Evolutionary conservation across 2,113 vertebrate genomes (phyloP).

Genomic region (Axis porcinus): DNA sequence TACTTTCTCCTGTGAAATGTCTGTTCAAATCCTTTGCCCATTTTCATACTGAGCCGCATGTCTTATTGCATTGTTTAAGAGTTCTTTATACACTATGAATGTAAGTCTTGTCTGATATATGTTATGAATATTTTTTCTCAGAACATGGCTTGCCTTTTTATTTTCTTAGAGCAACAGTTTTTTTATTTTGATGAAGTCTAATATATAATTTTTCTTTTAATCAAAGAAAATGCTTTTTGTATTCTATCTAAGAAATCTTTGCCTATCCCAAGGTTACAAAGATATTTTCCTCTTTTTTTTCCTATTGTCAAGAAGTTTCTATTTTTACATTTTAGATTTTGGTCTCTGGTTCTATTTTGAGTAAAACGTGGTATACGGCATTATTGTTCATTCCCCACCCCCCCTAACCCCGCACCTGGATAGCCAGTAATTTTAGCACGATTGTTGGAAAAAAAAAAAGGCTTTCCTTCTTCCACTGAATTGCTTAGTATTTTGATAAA

Average conservation of each 20-base stretch:
- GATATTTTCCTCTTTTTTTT: not conserved
- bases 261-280: not conserved
- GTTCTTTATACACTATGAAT: not conserved
- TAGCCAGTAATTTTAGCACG: not conserved
- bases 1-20: not conserved
- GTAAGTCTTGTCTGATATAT: not conserved
- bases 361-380: not conserved
- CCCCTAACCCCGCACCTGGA: fast-evolving
- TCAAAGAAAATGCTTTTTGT: not conserved
- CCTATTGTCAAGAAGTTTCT: not conserved
- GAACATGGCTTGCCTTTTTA: not conserved
- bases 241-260: not conserved
- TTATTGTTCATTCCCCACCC: not conserved
- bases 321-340: not conserved
- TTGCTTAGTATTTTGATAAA: not conserved
- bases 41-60: not conserved
- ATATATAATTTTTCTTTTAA: not conserved
- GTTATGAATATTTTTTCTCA: not conserved
- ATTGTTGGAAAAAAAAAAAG: not conserved
- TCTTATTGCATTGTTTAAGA: not conserved
- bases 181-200: not conserved
- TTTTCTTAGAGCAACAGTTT: not conserved
- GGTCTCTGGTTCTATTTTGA: not conserved
- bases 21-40: not conserved
- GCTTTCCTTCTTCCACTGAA: not conserved